phyloP scores from a whole-genome alignment of 64 coral and sea anemone species.

The Orbicella faveolata region DNA sequence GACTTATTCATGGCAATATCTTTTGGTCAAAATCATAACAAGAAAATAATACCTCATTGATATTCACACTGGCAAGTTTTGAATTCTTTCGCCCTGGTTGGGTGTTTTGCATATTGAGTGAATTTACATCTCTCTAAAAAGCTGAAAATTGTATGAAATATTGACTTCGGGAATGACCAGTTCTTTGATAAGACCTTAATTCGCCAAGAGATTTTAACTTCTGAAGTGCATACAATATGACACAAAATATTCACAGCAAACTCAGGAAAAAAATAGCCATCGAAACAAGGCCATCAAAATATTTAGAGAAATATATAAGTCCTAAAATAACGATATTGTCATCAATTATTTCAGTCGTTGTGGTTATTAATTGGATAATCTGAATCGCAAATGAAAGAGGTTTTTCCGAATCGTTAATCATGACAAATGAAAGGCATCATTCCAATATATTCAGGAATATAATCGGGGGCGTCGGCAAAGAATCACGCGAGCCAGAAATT shows the following conservation, averaged over 20 bases:
- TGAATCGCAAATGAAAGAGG: not conserved
- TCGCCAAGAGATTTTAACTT: not conserved
- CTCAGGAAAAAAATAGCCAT: too few relatives aligned
- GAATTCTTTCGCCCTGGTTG: too few relatives aligned
- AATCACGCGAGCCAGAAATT: too few relatives aligned
- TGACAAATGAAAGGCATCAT: not conserved
- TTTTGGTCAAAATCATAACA: not conserved
- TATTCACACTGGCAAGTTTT: not conserved
- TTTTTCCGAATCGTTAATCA: not conserved
- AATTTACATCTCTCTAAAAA: not conserved
- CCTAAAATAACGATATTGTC: not conserved
- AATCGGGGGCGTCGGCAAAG: too few relatives aligned
- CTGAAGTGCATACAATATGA: not conserved
- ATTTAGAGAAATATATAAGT: not conserved
- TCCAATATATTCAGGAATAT: not conserved
- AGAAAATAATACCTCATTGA: not conserved
- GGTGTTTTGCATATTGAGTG: too few relatives aligned
- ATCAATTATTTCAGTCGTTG: not conserved
- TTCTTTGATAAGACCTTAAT: not conserved
- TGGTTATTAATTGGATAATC: conserved; percentile 9
- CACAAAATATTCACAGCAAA: too few relatives aligned
- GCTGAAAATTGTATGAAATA: not conserved
- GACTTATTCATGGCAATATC: not conserved
- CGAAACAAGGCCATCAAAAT: not conserved
- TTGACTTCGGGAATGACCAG: not conserved